phyloP scores from a whole-genome alignment of 2,888 invertebrate species.

The Pristionchus exspectatus region DNA sequence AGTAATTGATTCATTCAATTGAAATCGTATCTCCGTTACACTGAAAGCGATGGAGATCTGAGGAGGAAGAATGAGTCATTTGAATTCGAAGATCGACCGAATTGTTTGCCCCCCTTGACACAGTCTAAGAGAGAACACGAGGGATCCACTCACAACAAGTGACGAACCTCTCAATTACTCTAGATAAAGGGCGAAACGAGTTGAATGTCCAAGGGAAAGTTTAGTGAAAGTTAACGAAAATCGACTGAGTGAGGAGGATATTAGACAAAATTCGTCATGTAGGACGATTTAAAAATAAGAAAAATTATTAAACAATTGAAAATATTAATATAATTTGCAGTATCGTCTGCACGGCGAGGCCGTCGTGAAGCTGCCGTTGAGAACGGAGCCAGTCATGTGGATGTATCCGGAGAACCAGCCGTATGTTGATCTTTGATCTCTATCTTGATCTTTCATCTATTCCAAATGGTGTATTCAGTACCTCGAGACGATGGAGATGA shows the following conservation, averaged over 20 bases:
- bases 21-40: background rate
- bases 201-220: background rate
- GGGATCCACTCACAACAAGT: background rate
- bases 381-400: conserved; percentile 89
- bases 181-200: conserved; percentile 20
- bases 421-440: conserved; percentile 57
- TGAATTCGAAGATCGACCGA: background rate
- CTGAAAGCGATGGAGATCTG: background rate
- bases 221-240: background rate
- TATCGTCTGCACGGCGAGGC: conserved; percentile 89
- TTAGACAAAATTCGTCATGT: background rate
- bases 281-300: too few species aligned
- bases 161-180: conserved; percentile 13
- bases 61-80: background rate
- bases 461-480: conserved; percentile 81
- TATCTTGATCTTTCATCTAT: conserved; percentile 48
- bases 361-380: conserved; percentile 92
- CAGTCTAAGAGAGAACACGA: background rate
- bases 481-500: conserved; percentile 89
- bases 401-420: conserved; percentile 93
- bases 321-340: conserved; percentile 72
- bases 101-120: conserved; percentile 32
- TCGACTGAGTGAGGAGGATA: background rate
- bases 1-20: background rate
- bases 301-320: background rate